Evolutionary conservation across 2,888 invertebrate species (phyloP).

Genomic region (Callimorpha dominula): DNA sequence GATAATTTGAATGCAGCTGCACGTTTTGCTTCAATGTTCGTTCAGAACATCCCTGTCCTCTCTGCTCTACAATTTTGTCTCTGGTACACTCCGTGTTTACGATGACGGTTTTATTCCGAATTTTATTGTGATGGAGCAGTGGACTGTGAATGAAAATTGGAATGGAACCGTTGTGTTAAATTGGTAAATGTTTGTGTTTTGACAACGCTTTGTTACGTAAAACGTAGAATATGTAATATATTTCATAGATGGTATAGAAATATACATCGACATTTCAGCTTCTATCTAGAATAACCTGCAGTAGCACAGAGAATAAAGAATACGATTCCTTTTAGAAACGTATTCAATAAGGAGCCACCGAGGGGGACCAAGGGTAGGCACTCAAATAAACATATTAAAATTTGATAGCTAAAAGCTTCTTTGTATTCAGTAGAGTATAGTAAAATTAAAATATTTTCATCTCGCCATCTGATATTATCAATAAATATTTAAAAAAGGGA

Average conservation of each 20-base stretch:
- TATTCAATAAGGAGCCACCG: too few species aligned
- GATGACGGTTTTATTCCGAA: conserved; percentile 7
- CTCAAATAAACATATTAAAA: too few species aligned
- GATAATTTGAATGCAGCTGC: conserved; percentile 45
- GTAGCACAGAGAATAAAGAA: too few species aligned
- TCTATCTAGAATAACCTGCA: too few species aligned
- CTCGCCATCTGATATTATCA: too few species aligned
- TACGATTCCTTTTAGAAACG: too few species aligned
- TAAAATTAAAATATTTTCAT: not conserved
- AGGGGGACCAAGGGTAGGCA: too few species aligned
- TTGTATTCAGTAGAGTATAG: not conserved
- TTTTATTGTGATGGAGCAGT: conserved; percentile 21
- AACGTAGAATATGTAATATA: not conserved
- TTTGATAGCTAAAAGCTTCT: not conserved
- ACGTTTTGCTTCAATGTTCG: conserved; percentile 31
- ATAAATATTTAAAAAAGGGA: too few species aligned
- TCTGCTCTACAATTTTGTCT: conserved; percentile 28
- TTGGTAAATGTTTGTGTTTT: conserved; percentile 12
- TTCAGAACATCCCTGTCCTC: conserved; percentile 17
- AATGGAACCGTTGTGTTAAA: conserved; percentile 2
- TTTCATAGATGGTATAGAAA: not conserved
- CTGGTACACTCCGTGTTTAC: conserved; percentile 17
- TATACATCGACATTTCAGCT: too few species aligned
- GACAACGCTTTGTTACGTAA: not conserved
- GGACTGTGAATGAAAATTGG: conserved; percentile 17